Evolutionary conservation across 2,888 invertebrate species (phyloP).

Genomic region (Pristionchus mayeri): DNA sequence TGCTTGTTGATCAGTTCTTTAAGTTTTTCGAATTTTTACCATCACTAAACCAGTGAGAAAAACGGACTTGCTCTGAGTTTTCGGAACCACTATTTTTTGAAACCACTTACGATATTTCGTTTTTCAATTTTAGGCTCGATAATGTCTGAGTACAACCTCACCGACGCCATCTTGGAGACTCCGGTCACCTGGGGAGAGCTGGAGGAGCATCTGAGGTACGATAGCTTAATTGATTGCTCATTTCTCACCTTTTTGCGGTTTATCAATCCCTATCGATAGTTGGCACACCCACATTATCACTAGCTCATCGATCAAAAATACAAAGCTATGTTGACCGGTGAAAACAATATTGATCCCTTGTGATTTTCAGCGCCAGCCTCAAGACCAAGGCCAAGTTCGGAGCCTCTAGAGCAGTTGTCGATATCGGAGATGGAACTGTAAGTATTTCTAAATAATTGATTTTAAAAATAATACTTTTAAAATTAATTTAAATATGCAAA

Average conservation of each 20-base stretch:
- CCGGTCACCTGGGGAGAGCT: conserved; percentile 24
- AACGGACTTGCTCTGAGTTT: no score
- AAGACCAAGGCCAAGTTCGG: conserved; percentile 32
- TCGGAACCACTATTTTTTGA: no score
- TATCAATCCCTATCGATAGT: no score
- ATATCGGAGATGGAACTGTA: conserved; percentile 22
- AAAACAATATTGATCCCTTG: no score
- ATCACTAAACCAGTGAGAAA: neutral
- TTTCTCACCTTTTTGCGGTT: no score
- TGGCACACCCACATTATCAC: no score
- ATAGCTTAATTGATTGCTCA: no score
- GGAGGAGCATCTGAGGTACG: conserved; percentile 23
- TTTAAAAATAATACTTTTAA: neutral
- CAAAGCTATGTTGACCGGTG: no score
- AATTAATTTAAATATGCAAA: neutral
- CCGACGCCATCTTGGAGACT: neutral
- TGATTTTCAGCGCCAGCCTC: neutral
- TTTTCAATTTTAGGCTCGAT: neutral
- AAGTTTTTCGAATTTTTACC: no score
- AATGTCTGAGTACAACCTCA: neutral
- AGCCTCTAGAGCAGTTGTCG: neutral
- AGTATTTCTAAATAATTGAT: neutral
- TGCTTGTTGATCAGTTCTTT: no score
- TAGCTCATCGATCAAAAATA: no score
- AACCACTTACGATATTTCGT: no score